Conservation (phyloP, 1,140 invertebrate species). For the Hyposmocoma kahamanoa region DNA sequence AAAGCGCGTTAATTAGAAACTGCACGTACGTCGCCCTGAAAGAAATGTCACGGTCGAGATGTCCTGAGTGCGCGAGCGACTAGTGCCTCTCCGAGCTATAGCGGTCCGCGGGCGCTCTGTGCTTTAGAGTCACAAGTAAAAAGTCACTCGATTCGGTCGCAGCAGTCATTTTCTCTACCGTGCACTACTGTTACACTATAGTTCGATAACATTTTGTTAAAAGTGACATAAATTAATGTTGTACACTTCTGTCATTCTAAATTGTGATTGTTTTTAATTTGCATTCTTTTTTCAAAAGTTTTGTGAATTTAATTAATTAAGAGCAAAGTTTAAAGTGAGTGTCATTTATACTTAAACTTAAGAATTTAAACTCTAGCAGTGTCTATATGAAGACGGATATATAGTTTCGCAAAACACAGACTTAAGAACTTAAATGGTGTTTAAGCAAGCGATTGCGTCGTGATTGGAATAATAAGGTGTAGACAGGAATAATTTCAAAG, state of each 20-base stretch:
- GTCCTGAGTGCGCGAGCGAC: slow-evolving; percentile 30
- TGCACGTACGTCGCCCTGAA: slow-evolving; percentile 37
- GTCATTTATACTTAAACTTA: too few relatives aligned
- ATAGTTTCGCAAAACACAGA: too few relatives aligned
- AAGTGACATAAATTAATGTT: too few relatives aligned
- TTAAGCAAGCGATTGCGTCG: slow-evolving; percentile 41
- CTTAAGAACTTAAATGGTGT: slow-evolving; percentile 29
- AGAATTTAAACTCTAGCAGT: too few relatives aligned
- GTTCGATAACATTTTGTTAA: too few relatives aligned
- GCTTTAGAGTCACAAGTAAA: slow-evolving; percentile 20
- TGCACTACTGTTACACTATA: too few relatives aligned
- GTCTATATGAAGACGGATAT: too few relatives aligned
- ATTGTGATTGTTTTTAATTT: too few relatives aligned
- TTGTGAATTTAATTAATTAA: too few relatives aligned
- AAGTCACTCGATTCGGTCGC: slow-evolving; percentile 21
- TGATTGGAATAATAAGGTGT: slow-evolving; percentile 52
- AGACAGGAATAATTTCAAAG: slow-evolving; percentile 45
- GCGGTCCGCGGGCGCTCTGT: slow-evolving; percentile 10
- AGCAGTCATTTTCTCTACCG: slow-evolving; percentile 5
- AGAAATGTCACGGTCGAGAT: slow-evolving; percentile 60
- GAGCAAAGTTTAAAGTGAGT: too few relatives aligned
- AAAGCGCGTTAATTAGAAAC: slow-evolving; percentile 30
- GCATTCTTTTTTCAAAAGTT: too few relatives aligned
- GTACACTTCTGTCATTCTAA: too few relatives aligned
- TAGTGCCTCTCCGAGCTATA: slow-evolving; percentile 13